Evolutionary conservation across 2,888 invertebrate genomes (phyloP), one percentile per base, ranked within the genome.

Genomic region (Linyphia triangularis): DNA sequence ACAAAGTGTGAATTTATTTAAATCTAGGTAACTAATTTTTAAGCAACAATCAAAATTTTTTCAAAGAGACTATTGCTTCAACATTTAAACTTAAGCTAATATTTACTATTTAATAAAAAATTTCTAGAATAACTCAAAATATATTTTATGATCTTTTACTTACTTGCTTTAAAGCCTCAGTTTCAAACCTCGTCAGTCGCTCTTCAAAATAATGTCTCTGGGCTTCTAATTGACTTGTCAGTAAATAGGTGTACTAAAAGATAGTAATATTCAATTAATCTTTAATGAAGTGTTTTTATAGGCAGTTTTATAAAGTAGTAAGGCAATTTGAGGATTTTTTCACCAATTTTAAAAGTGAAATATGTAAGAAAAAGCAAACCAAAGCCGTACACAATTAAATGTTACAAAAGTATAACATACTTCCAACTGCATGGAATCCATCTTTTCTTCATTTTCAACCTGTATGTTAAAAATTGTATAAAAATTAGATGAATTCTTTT

Each of bases 171-270:
- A 90, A 88, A 28, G 91, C 90, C 43, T 92, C 91, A 22, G 90
- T 89, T 85, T 94, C 94, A 75, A 94, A 91, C 51, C 93, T 91
- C 57, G 93, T 93, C 90, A 97, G 93, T 91, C 95, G 95, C 77
- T 97, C 96, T 92, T 99, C 98, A 93, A 97, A 99, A 93, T 96
- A 98, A 91, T 95, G 95, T 24, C 99, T 94, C 93, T 99, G 99
- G 19, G 97, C 96, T 93, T 99, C 99, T 72, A 99, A 94, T 92
- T 99, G 99, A 75, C 97, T 97, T 1, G 99, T 99, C 65, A 99
- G 94, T 86, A 99, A 94, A 93, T 99, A 98, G 0, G 98, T 98
- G 92, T 98, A 99, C 94, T 93, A 91, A 5, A 92, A 91, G 9
- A 63, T 24, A 67, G 22, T 28, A 72, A n/a, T 16, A 24, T 57